Percentiles rank a stretch among this genome's conserved stretches.
phyloP scores from a whole-genome alignment of 30 jellyfish, hydroid and myxozoan genomes.

The Chironex yamaguchii region DNA sequence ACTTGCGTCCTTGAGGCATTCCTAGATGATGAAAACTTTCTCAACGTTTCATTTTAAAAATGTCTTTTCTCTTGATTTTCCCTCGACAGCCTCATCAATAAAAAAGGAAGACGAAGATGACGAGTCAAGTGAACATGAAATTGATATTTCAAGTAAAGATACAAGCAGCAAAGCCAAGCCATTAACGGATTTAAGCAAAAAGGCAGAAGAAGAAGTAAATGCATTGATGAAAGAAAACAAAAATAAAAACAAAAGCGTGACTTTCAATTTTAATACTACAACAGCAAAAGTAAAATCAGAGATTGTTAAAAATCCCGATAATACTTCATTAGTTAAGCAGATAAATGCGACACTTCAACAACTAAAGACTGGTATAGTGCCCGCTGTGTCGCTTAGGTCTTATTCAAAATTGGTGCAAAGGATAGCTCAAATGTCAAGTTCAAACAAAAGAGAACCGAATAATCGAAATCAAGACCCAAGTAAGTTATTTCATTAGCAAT shows the following conservation, averaged over 20 bases:
- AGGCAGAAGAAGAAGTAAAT: slow-evolving; percentile 97
- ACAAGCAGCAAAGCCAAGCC: slow-evolving; percentile 77
- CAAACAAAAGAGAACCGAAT: not conserved
- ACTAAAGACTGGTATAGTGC: slow-evolving; percentile 64
- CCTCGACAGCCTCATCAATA: not conserved
- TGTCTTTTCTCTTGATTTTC: too few species aligned
- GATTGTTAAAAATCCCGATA: not conserved
- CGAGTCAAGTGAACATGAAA: not conserved
- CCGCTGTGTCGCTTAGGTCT: slow-evolving; percentile 54
- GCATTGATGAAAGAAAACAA: slow-evolving; percentile 64
- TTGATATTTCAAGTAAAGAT: not conserved
- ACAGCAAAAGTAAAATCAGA: not conserved
- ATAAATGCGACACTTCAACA: slow-evolving; percentile 80
- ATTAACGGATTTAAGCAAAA: slow-evolving; percentile 87
- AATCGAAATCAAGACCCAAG: not conserved
- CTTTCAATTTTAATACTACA: not conserved
- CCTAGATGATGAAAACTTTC: too few species aligned
- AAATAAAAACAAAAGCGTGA: slow-evolving; percentile 22
- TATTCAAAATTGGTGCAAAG: slow-evolving; percentile 70
- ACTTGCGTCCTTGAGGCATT: too few species aligned
- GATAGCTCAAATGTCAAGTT: slow-evolving; percentile 55
- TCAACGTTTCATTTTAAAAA: too few species aligned
- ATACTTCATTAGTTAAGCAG: slow-evolving; percentile 68
- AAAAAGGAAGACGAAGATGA: not conserved
- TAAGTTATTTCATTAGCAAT: too few species aligned